phyloP scores from a whole-genome alignment of 2,888 invertebrate species.

The Zygogramma bicolorata region DNA sequence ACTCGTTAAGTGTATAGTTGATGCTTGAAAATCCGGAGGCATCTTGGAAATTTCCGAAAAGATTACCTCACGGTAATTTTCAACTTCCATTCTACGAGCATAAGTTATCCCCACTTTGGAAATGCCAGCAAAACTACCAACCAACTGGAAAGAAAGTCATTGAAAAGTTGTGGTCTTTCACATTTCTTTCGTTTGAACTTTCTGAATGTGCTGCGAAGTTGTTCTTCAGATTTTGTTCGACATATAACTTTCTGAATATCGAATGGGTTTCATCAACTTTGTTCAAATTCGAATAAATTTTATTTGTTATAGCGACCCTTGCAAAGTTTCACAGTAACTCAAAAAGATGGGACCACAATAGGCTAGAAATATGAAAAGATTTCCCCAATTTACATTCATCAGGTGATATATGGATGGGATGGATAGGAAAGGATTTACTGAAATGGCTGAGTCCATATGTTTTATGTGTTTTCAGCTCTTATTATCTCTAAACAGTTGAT shows the following conservation, averaged over 20 bases:
- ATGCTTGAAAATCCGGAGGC: neutral
- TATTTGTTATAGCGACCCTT: conserved; percentile 29
- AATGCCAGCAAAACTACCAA: neutral
- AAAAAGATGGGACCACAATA: neutral
- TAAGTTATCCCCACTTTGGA: neutral
- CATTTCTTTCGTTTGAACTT: conserved; percentile 28
- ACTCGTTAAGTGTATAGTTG: neutral
- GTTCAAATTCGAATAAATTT: conserved; percentile 47
- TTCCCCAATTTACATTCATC: neutral
- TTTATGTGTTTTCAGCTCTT: neutral
- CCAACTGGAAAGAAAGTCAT: conserved; percentile 22
- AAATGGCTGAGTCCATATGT: neutral
- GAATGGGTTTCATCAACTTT: conserved; percentile 41
- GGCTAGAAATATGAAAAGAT: neutral
- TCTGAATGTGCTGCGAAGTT: conserved; percentile 22
- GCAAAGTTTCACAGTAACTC: conserved; percentile 30
- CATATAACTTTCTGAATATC: conserved; percentile 43
- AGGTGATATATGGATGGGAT: neutral
- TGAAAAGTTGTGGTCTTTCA: conserved; percentile 37
- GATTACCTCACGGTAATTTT: neutral
- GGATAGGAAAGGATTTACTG: neutral
- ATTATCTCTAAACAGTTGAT: too few species aligned
- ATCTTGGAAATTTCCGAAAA: neutral
- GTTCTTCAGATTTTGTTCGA: neutral
- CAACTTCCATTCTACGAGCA: neutral